Evolutionary conservation across 2,113 vertebrate genomes (phyloP).

Genomic region (Sceloporus tristichus): DNA sequence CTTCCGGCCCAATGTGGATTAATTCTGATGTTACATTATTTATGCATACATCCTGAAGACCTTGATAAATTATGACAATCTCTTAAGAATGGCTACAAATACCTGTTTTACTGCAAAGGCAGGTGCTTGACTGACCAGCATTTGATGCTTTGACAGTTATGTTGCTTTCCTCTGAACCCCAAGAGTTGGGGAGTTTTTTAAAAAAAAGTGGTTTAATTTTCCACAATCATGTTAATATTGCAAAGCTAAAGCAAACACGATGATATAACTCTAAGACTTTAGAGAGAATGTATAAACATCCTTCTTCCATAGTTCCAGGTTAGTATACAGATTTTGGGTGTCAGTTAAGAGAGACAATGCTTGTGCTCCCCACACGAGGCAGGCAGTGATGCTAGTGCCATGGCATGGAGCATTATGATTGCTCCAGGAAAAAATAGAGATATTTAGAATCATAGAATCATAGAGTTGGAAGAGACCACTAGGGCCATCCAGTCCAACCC

Average conservation of each 20-base stretch:
- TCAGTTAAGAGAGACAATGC: too few relatives aligned
- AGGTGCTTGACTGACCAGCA: background rate
- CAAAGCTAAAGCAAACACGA: background rate
- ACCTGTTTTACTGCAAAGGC: background rate
- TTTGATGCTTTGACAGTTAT: background rate
- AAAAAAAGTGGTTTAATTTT: background rate
- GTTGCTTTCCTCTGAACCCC: background rate
- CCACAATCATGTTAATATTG: background rate
- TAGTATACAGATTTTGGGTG: too few relatives aligned
- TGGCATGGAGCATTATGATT: too few relatives aligned
- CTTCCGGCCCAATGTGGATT: too few relatives aligned
- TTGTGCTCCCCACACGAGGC: too few relatives aligned
- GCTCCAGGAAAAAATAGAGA: too few relatives aligned
- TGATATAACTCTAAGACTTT: background rate
- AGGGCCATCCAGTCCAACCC: too few relatives aligned
- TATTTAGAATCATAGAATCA: too few relatives aligned
- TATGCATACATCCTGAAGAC: background rate
- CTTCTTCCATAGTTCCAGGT: too few relatives aligned
- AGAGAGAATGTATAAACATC: background rate
- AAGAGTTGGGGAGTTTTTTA: background rate
- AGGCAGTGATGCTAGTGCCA: too few relatives aligned
- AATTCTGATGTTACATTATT: slow-evolving; percentile 10
- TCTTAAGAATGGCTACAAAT: background rate
- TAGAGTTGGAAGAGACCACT: too few relatives aligned
- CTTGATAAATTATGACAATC: background rate